Evolutionary conservation across 1,140 invertebrate genomes (phyloP), one percentile per base, ranked within the genome.

Genomic region (Drosophila sproati): DNA sequence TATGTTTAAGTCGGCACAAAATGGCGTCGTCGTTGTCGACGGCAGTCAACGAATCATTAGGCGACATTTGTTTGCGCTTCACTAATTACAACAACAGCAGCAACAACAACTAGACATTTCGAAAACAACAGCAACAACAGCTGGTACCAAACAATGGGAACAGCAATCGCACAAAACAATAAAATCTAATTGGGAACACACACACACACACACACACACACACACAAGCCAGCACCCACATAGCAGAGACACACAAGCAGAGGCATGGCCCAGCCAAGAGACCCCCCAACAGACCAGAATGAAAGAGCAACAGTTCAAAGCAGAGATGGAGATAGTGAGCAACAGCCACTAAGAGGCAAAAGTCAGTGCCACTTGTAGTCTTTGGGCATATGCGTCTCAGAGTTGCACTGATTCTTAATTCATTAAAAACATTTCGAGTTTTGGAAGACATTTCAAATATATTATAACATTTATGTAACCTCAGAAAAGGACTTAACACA

Each of bases 111-210:
- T 50, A 59, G 45, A 81, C 50, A 56, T 48, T 63, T 54, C 39
- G 39, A 63, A 75, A 78, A 82, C 54, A 73, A 59, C 57, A 57
- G 45, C 34, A 72, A 67, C 74, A 45, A 29, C 73, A 72, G 50
- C 48, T 61, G 43, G 56, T 66, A 69, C 57, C 75, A 67, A 73
- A 87, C 70, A 88, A 77, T 88, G 60, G 55, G 43, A 79, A 77
- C 70, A 73, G 78, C 78, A 79, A 82, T 87, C 68, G 69, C 71
- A 87, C 76, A 66, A 88, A 87, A 87, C 83, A 87, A 87, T 87
- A 77, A 88, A 87, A 87, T 87, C 82, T 82, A 82, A 87, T 88
- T 87, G 83, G 63, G 77, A 87, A 70, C 76, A 87, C 35, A 78
- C 43, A 73, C 67, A 62, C 56, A 73, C 67, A 70, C 76, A 87